These are phyloP conservation scores for Tiphia femorata DNA, from an alignment of 2,888 invertebrate species.

Conservation along the genomic window DNA sequence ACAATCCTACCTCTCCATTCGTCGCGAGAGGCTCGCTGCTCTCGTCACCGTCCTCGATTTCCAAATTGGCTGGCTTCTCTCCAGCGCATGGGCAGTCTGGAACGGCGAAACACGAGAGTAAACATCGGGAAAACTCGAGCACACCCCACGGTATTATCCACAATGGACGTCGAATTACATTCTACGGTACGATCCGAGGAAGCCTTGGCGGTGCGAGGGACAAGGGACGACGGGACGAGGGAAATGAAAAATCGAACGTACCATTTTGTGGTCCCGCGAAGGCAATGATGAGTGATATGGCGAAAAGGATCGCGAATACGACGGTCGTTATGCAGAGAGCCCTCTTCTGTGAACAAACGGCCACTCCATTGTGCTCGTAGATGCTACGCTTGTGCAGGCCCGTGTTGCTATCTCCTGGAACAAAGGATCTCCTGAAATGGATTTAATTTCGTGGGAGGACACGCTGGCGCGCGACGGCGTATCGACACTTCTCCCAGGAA, in stretches of 20 bases:
- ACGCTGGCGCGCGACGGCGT: too few species aligned
- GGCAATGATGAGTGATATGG: slow-evolving; percentile 88
- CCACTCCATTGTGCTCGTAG: slow-evolving; percentile 83
- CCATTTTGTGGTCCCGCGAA: slow-evolving; percentile 91
- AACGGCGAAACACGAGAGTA: neutral
- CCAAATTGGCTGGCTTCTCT: slow-evolving; percentile 75
- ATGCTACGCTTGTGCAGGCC: slow-evolving; percentile 77
- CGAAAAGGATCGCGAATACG: slow-evolving; percentile 84
- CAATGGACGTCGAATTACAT: too few species aligned
- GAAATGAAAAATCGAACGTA: slow-evolving; percentile 63
- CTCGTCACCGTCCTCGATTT: slow-evolving; percentile 76
- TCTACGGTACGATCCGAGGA: too few species aligned
- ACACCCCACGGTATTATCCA: too few species aligned
- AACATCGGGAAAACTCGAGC: too few species aligned
- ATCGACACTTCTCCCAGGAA: too few species aligned
- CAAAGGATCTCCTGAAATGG: too few species aligned
- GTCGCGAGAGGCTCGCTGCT: slow-evolving; percentile 79
- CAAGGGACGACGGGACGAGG: neutral
- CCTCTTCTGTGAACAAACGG: slow-evolving; percentile 88
- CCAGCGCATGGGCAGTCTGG: slow-evolving; percentile 80
- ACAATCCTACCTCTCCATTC: slow-evolving; percentile 71
- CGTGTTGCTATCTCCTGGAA: slow-evolving; percentile 76
- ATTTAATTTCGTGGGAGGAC: too few species aligned
- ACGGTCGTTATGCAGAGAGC: slow-evolving; percentile 86
- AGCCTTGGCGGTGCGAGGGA: too few species aligned